Percentiles rank a stretch among this genome's conserved stretches.
Evolutionary conservation across 2,113 vertebrate species (phyloP).

Genomic region (Gobius niger): DNA sequence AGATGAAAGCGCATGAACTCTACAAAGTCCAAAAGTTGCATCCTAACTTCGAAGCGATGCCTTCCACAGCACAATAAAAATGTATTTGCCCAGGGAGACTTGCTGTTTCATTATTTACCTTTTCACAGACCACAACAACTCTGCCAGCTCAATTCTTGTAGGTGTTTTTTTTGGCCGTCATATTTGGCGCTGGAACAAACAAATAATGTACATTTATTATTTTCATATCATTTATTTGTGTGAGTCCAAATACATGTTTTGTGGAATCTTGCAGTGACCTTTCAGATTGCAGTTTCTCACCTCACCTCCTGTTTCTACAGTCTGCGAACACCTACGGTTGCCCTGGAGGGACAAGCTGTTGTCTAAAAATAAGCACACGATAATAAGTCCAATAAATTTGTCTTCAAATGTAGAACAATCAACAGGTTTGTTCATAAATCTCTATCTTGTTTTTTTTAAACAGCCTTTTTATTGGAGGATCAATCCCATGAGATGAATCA

Average conservation of each 20-base stretch:
- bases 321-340: constrained; percentile 5
- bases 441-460: neutral
- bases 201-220: too few species aligned
- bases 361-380: neutral
- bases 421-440: neutral
- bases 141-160: neutral
- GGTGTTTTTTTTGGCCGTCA: too few species aligned
- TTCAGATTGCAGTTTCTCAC: neutral
- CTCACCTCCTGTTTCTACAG: neutral
- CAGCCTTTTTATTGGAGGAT: neutral
- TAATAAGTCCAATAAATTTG: neutral
- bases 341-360: constrained; percentile 7
- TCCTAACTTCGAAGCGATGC: neutral
- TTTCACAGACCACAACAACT: neutral
- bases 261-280: neutral
- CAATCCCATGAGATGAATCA: too few species aligned
- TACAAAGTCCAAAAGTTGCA: neutral
- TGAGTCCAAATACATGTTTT: neutral
- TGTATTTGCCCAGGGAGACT: neutral
- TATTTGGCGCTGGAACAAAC: too few species aligned
- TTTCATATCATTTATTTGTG: too few species aligned
- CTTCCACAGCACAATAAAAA: neutral
- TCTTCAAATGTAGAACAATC: neutral
- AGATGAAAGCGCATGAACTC: constrained; percentile 1
- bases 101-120: neutral